A percentile compares a stretch with the other conserved stretches of the same genome.
Conservation (phyloP, 2,888 invertebrate genomes). For the Margaritifera margaritifera region DNA sequence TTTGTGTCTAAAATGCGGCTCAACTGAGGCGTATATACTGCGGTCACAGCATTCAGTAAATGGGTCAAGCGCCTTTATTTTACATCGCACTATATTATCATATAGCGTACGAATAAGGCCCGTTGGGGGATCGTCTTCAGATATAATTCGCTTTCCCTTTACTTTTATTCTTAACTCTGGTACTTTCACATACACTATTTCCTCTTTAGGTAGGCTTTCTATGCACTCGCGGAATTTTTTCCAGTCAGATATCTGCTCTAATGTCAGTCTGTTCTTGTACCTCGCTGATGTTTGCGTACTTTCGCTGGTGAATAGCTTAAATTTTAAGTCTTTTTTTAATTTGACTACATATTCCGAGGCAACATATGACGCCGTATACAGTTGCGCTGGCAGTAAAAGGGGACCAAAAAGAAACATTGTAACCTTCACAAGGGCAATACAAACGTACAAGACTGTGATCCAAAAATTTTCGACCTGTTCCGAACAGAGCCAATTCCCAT, state of each 20-base stretch:
- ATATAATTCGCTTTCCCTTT: slow-evolving; percentile 63
- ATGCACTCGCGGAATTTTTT: slow-evolving; percentile 47
- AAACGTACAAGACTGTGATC: slow-evolving; percentile 61
- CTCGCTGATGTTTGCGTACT: slow-evolving; percentile 49
- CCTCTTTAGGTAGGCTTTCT: slow-evolving; percentile 49
- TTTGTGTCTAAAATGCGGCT: slow-evolving; percentile 45
- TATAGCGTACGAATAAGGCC: slow-evolving; percentile 60
- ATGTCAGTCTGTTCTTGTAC: slow-evolving; percentile 53
- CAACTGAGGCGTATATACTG: slow-evolving; percentile 58
- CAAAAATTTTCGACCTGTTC: slow-evolving; percentile 56
- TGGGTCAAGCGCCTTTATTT: slow-evolving; percentile 62
- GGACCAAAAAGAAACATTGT: slow-evolving; percentile 65
- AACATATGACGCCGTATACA: slow-evolving; percentile 64
- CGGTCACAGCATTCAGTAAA: slow-evolving; percentile 65
- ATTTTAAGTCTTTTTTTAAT: slow-evolving; percentile 50
- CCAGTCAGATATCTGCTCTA: slow-evolving; percentile 57
- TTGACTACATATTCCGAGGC: slow-evolving; percentile 66
- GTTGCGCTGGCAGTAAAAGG: slow-evolving; percentile 57
- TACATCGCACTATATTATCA: slow-evolving; percentile 65
- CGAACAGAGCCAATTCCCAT: slow-evolving; percentile 49
- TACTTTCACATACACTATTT: slow-evolving; percentile 53
- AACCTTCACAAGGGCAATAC: slow-evolving; percentile 62
- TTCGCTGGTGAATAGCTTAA: slow-evolving; percentile 61
- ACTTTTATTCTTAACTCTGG: slow-evolving; percentile 59
- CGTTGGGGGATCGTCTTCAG: slow-evolving; percentile 64